These are phyloP conservation scores for Hycleus phaleratus DNA, from an alignment of 1,140 invertebrate species.

Conservation along the genomic window DNA sequence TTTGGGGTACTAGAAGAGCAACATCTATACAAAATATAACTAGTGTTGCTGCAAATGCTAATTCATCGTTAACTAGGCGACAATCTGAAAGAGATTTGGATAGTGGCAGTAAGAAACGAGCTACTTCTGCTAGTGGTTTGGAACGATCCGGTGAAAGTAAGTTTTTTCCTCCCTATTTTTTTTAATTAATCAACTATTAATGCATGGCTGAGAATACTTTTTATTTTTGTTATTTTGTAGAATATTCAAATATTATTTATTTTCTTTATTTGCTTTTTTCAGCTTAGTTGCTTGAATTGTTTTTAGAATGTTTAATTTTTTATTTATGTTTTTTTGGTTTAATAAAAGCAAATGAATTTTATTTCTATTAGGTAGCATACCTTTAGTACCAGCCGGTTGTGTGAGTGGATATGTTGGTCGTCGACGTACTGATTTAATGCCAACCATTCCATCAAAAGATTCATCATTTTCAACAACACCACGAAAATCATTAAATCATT, in stretches of 20 bases:
- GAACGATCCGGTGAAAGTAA: constrained; percentile 61
- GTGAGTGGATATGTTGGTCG: constrained; percentile 62
- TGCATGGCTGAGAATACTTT: too few relatives aligned
- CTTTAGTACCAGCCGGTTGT: constrained; percentile 45
- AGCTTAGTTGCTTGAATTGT: too few relatives aligned
- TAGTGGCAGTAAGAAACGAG: constrained; percentile 73
- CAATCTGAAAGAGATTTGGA: constrained; percentile 73
- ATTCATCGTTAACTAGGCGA: constrained; percentile 64
- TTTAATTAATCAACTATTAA: too few relatives aligned
- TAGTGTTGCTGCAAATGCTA: constrained; percentile 26
- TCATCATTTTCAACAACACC: constrained; percentile 45
- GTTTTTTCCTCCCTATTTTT: constrained; percentile 21
- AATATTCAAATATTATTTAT: too few relatives aligned
- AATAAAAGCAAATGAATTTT: too few relatives aligned
- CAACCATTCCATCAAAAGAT: constrained; percentile 73
- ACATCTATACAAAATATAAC: constrained; percentile 80
- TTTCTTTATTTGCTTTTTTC: too few relatives aligned
- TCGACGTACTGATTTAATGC: constrained; percentile 81
- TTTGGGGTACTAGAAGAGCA: constrained; percentile 74
- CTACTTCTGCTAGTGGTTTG: constrained; percentile 64
- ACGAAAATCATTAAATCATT: constrained; percentile 53
- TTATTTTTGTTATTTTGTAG: too few relatives aligned
- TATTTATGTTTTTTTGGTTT: too few relatives aligned
- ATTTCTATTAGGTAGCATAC: constrained; percentile 26
- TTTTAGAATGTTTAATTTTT: too few relatives aligned